Conservation (phyloP, 2,113 vertebrate genomes). For the Poecile atricapillus region DNA sequence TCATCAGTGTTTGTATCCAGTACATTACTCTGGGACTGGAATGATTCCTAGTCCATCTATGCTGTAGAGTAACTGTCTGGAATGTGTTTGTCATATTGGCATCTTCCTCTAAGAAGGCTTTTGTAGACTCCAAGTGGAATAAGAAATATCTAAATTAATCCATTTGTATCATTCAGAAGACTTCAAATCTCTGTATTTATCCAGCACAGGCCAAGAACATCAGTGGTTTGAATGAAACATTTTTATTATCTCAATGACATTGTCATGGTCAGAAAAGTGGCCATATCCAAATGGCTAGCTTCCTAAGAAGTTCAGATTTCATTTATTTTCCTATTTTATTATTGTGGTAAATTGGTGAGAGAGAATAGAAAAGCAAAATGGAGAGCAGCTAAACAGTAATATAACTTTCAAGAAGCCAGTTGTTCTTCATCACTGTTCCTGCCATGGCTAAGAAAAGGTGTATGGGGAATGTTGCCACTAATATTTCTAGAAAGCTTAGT, state of each 20-base stretch:
- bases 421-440: neutral
- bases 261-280: neutral
- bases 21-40: neutral
- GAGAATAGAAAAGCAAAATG: neutral
- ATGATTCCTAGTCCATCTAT: neutral
- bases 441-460: neutral
- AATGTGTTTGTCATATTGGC: neutral
- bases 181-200: neutral
- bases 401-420: neutral
- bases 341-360: neutral
- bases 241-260: neutral
- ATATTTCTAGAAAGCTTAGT: neutral
- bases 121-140: neutral
- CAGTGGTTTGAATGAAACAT: neutral
- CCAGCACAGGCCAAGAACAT: neutral
- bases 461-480: neutral
- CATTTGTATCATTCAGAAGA: neutral
- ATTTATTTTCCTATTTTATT: neutral
- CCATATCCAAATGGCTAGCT: neutral
- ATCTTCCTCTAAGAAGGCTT: neutral
- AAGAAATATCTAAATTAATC: conserved; percentile 2
- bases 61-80: neutral
- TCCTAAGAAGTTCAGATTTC: neutral
- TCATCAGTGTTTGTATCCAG: neutral
- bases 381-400: neutral